Base-by-base conservation (phyloP, 2,888 invertebrate species). In the Lepetodrilus schrolli region DNA sequence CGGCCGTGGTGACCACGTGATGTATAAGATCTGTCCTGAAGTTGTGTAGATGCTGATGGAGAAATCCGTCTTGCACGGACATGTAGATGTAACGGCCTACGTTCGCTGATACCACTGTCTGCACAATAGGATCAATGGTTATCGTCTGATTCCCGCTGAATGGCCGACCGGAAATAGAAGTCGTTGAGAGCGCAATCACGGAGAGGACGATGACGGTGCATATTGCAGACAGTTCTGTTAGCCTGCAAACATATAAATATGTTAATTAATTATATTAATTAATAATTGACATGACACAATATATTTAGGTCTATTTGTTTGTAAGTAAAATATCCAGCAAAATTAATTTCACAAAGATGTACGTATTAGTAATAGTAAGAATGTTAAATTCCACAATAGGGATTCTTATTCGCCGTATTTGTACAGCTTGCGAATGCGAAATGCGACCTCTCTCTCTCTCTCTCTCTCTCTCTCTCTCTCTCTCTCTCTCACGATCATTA, bases 11-110 rank as follows among this genome's bases (percentile, higher is more conserved):
- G 2, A 82, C 82, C 3, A 75, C 23, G 36, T 84, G 84, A 21
- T 84, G 84, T 1, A 83, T 74, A 1, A 77, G 50, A 17, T 82
- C 80, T 34, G 78, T 80, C 66, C 78, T 74, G 37, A 76, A 81
- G 23, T 75, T 69, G 8, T 76, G 74, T 3, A 72, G 34, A 7
- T 75, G 51, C 0, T 69, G 72, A 17, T 72, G 74, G 0, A 78
- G 72, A 34, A 79, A 75, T 13, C 74, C 36, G 50, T 76, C 76
- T 66, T 81, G 79, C 7, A 74, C 38, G 2, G 79, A 51, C 30
- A 76, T 78, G 50, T 81, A 84, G 5, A 81, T 34, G 65, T 82
- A 83, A 38, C 80, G 75, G 4, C 83, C 83, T 4, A 84, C 78
- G 71, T 82, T 84, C 20, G 82, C 70, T 7, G 78, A 80, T 30